Evolutionary conservation across 1,140 invertebrate genomes (phyloP), one percentile per base, ranked within the genome.

Genomic region (Phthorimaea operculella): DNA sequence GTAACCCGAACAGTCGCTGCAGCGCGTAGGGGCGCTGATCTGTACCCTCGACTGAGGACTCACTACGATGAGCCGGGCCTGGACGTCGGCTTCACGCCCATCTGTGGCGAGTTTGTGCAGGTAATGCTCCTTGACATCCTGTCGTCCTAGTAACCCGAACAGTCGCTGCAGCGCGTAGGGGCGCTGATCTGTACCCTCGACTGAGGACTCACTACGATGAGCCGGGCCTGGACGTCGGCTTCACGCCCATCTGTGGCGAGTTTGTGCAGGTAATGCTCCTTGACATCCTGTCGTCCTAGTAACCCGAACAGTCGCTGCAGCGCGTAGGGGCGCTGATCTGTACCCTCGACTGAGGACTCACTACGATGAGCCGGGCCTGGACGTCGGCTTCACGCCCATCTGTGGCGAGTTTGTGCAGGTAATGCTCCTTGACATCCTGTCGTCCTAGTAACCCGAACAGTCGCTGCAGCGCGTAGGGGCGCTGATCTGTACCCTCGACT

Each of bases 401-500:
- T 85, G 83, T 62, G 85, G 77, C 10, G 85, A 87, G 63, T 85
- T 84, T 36, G 72, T 86, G 16, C 81, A 87, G 78, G 85, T 86
- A 51, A 60, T 17, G 6, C 21, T 28, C 21, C 33, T 53, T 61
- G 48, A 47, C 39, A 28, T 15, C 28, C 4, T 18, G 16, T 48
- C 16, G 16, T 42, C 39, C 9, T n/a, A 4, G 39, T 42, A 28
- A 4, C 10, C 78, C 7, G 78, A 76, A 64, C 76, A 75, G 54
- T 72, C 78, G 60, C 76, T 76, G 63, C 79, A 76, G 60, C 74
- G 79, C 54, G 74, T 79, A 50, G 83, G 55, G 79, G 81, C 53
- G 67, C 77, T 8, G 85, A 86, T 55, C 68, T 85, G 10, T 86
- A 79, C 67, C 83, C 85, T 34, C 77, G 79, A 6, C 57, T 68